Conservation (phyloP, 2,113 vertebrate species). For the Opisthocomus hoazin region DNA sequence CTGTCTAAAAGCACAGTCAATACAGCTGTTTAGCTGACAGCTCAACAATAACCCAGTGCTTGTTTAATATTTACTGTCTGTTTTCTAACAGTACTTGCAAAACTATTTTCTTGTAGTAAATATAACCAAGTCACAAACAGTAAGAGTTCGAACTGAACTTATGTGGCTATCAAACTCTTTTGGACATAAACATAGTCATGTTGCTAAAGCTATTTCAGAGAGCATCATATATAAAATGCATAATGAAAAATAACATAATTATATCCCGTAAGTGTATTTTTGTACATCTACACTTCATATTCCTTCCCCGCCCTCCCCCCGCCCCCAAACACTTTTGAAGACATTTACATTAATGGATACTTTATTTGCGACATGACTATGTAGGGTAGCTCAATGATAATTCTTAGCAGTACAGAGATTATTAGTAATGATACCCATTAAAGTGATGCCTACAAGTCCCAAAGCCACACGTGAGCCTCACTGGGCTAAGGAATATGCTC, state of each 20-base stretch:
- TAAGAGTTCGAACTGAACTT: neutral
- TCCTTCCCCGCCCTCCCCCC: neutral
- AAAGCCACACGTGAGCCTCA: neutral
- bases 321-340: neutral
- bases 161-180: neutral
- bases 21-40: slow-evolving; percentile 71
- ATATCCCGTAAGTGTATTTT: neutral
- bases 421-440: neutral
- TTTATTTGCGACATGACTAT: neutral
- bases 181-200: neutral
- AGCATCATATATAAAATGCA: neutral
- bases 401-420: neutral
- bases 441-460: neutral
- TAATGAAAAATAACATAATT: neutral
- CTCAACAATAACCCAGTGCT: slow-evolving; percentile 30
- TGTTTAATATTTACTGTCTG: slow-evolving; percentile 50
- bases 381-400: neutral
- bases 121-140: neutral
- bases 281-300: neutral
- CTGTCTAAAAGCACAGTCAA: slow-evolving; percentile 64
- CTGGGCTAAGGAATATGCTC: neutral
- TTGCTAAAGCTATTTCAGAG: neutral
- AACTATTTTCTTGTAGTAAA: slow-evolving; percentile 1
- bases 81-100: slow-evolving; percentile 42
- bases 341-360: neutral